Conservation (phyloP, 2,888 invertebrate genomes). For the Sinelater perroti region DNA sequence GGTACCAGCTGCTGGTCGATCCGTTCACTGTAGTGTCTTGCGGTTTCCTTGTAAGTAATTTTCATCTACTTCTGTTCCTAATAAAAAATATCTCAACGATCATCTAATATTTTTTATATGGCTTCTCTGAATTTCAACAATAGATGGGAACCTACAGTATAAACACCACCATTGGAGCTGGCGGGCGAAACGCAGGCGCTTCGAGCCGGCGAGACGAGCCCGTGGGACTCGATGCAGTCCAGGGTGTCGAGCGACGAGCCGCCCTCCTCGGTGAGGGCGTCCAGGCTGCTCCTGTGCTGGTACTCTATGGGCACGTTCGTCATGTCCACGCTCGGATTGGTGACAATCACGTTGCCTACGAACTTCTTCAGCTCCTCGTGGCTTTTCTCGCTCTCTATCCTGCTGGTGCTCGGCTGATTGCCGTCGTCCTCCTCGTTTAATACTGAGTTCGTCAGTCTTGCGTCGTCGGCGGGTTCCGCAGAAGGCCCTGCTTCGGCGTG, state of each 20-base stretch:
- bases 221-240: conserved; percentile 62
- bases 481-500: background rate
- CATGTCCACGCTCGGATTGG: conserved; percentile 76
- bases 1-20: no score
- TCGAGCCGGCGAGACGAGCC: conserved; percentile 56
- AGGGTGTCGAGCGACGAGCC: conserved; percentile 57
- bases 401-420: conserved; percentile 13
- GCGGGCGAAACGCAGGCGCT: conserved; percentile 82
- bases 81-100: no score
- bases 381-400: conserved; percentile 44
- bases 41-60: no score
- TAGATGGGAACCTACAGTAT: conserved; percentile 72
- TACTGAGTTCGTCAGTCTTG: conserved; percentile 14
- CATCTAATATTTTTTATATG: no score
- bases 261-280: conserved; percentile 70
- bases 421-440: conserved; percentile 13
- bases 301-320: conserved; percentile 62
- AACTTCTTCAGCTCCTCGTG: conserved; percentile 52
- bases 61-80: no score
- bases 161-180: conserved; percentile 90
- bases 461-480: background rate
- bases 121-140: no score
- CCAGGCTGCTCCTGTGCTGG: conserved; percentile 62
- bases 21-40: no score
- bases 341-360: conserved; percentile 73